Evolutionary conservation across 2,888 invertebrate genomes (phyloP), one percentile per base, ranked within the genome.

Genomic region (Alentia gelatinosa): DNA sequence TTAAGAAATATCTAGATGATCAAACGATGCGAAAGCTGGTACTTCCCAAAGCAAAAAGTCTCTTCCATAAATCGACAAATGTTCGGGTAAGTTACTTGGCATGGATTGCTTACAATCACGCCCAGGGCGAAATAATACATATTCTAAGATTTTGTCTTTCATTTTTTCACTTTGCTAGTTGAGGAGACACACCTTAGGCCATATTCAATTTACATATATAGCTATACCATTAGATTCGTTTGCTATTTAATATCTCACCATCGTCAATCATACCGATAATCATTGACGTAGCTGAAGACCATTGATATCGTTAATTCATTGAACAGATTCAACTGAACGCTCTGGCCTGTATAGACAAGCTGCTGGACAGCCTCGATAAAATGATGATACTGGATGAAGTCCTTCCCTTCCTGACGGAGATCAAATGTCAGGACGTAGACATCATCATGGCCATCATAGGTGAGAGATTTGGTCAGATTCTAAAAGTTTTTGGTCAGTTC

Each of bases 381-480:
- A 97, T 97, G 91, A 98, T 98, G 96, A 98, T 99, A 91, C 97
- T 98, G 94, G 98, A 98, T 94, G 98, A 98, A 94, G 98, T 99
- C 83, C 97, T 99, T 93, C 99, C 99, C 0, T 97, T 99, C 93
- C 97, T 99, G 47, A 98, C 98, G 95, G 98, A 98, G 94, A 98
- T 98, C 94, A 97, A 98, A 92, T 42, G 56, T 40, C 97, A 97
- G 93, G 98, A 99, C 96, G 98, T 98, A 12, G 98, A 98, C 95
- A 98, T 99, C 94, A 97, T 98, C 93, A 97, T 98, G 96, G 97
- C 98, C 96, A 98, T 98, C 96, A 98, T 99, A 96, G 98, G 99
- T 99, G 97, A 98, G 98, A 98, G n/a, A 83, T 75, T n/a, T n/a
- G n/a, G n/a, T n/a, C n/a, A n/a, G n/a, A n/a, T n/a, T n/a, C n/a